Evolutionary conservation across 2,797 vertebrate species (phyloP).

Genomic region (Rhincodon typus): DNA sequence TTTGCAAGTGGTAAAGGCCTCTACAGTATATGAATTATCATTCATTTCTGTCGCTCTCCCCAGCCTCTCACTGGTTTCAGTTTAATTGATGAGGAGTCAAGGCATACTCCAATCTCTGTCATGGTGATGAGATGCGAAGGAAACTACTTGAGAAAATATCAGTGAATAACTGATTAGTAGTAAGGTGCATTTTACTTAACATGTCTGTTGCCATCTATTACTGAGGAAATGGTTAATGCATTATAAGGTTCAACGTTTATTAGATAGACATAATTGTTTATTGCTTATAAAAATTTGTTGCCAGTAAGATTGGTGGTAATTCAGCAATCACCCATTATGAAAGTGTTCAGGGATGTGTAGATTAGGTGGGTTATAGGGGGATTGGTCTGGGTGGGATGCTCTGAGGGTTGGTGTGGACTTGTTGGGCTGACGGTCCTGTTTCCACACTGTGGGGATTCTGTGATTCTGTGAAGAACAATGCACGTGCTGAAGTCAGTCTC

Average conservation of each 20-base stretch:
- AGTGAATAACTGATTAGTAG: background rate
- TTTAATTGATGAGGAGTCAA: no score
- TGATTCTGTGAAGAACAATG: background rate
- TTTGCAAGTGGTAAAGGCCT: background rate
- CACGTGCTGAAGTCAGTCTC: background rate
- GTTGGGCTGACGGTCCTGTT: no score
- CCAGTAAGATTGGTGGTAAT: background rate
- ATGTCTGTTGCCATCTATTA: background rate
- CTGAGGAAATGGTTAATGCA: background rate
- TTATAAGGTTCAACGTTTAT: background rate
- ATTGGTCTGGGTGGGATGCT: no score
- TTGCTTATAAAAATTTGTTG: background rate
- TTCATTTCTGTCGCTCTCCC: no score
- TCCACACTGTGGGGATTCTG: no score
- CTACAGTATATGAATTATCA: background rate
- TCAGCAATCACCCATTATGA: background rate
- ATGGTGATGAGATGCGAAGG: background rate
- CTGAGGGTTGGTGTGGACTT: no score
- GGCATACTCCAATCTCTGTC: background rate
- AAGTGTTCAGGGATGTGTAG: no score
- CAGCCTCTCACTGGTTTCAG: background rate
- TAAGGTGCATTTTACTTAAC: background rate
- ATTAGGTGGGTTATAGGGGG: no score
- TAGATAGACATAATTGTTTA: background rate
- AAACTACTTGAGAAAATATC: background rate